Evolutionary conservation across 2,888 invertebrate genomes (phyloP), one percentile per base, ranked within the genome.

Genomic region (Adelphocoris suturalis): DNA sequence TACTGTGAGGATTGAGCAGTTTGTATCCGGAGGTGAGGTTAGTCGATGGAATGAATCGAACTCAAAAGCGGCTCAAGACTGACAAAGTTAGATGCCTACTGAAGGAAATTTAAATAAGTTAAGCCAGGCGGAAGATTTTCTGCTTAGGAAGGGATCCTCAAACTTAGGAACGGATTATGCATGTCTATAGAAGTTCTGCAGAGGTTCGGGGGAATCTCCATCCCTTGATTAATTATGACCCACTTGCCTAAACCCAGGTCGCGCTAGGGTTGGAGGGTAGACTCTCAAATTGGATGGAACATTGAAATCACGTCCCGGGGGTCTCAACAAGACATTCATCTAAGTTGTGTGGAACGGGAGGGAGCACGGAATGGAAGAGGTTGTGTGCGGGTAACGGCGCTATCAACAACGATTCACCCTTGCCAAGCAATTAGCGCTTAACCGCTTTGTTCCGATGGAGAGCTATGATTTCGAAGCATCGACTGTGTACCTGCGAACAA

Each of bases 161-260:
- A 85, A 85, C 85, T 85, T 85, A 85, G 46, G 85, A 47, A 68
- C 78, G 88, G 88, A 88, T 88, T 88, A 88, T 88, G 88, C 88
- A 88, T 88, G 88, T 88, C 88, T 88, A 88, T 88, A 88, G 88
- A 88, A 88, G 78, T 88, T 88, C 76, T 88, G 88, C 48, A 78
- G 80, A 46, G 80, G 78, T 46, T 86, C 48, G 55, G 78, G 84
- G 61, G 52, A 55, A 88, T 88, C 88, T 80, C 80, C 88, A 88
- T 88, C 88, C 88, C 88, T 88, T 88, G 88, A 88, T 88, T 88
- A 88, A 88, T 88, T 88, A 88, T 88, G 88, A 88, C 78, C 88
- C 88, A 86, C 76, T 86, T 86, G 55, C 85, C 85, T 61, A 57
- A 85, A 27, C 61, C 61, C 85, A 55, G 82, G 55, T 82, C 55